phyloP scores from a whole-genome alignment of 2,888 invertebrate genomes.

The Campaea margaritaria region DNA sequence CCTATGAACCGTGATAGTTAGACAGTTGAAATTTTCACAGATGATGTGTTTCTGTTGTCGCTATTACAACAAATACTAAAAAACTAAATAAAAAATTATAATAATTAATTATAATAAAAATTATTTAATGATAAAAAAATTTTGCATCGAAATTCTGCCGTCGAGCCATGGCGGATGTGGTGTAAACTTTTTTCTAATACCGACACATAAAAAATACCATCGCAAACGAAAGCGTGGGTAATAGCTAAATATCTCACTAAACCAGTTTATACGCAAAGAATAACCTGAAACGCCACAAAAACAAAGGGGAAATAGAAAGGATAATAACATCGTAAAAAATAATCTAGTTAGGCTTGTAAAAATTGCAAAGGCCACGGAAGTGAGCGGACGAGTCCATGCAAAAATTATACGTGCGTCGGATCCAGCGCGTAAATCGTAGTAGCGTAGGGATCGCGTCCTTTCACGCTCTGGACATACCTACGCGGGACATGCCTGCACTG shows the following conservation, averaged over 20 bases:
- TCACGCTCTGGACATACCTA: neutral
- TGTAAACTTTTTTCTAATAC: too few species aligned
- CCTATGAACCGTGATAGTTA: too few species aligned
- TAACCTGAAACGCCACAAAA: constrained; percentile 13
- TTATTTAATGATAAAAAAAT: too few species aligned
- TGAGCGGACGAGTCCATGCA: constrained; percentile 53
- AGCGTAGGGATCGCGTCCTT: neutral
- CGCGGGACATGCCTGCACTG: neutral
- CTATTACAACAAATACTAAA: too few species aligned
- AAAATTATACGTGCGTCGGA: constrained; percentile 52
- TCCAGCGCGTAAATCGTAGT: constrained; percentile 8
- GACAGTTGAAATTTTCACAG: too few species aligned
- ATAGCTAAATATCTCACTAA: neutral
- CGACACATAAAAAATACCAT: too few species aligned
- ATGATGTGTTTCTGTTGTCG: too few species aligned
- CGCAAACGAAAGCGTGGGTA: too few species aligned
- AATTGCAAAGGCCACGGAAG: constrained; percentile 43
- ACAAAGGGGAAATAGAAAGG: constrained; percentile 18
- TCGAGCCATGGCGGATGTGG: too few species aligned
- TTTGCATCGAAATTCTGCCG: too few species aligned
- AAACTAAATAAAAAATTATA: too few species aligned
- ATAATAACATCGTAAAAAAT: constrained; percentile 42
- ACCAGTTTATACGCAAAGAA: neutral
- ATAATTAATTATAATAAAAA: too few species aligned
- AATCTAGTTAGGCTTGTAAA: constrained; percentile 49